Evolutionary conservation across 2,797 vertebrate genomes (phyloP).

Genomic region (Clamator glandarius): DNA sequence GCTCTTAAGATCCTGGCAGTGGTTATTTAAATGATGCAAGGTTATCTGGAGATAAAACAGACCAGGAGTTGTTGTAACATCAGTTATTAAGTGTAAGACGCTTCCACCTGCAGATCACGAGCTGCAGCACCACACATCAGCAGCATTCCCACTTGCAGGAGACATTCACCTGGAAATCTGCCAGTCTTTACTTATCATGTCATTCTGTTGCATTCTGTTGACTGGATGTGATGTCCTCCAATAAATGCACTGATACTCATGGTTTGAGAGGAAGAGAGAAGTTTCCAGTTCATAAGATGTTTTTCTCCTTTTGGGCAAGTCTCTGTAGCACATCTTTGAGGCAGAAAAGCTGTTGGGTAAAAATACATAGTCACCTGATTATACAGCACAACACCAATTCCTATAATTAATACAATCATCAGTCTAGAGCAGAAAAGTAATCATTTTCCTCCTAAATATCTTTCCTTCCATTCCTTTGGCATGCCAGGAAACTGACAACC

Average conservation of each 20-base stretch:
- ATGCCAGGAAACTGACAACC: background rate
- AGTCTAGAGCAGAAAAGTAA: background rate
- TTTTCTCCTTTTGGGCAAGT: background rate
- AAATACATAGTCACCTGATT: background rate
- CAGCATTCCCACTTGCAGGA: background rate
- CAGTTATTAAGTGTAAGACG: background rate
- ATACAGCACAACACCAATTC: background rate
- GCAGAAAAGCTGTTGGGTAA: background rate
- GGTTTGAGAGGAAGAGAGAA: background rate
- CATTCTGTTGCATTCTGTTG: background rate
- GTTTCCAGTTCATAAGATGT: rapidly evolving
- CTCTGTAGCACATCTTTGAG: background rate
- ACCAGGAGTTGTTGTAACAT: background rate
- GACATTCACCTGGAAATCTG: background rate
- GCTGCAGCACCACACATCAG: rapidly evolving
- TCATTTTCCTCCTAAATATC: background rate
- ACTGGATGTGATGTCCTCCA: rapidly evolving
- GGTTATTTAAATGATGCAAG: background rate
- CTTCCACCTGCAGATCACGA: background rate
- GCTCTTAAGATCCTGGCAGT: background rate
- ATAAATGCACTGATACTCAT: background rate
- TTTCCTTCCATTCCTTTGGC: background rate
- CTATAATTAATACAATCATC: background rate
- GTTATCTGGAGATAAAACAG: background rate
- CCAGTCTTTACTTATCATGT: background rate